These are phyloP conservation scores for Tapirus terrestris DNA, from an alignment of 2,113 vertebrate species.

Conservation along the genomic window DNA sequence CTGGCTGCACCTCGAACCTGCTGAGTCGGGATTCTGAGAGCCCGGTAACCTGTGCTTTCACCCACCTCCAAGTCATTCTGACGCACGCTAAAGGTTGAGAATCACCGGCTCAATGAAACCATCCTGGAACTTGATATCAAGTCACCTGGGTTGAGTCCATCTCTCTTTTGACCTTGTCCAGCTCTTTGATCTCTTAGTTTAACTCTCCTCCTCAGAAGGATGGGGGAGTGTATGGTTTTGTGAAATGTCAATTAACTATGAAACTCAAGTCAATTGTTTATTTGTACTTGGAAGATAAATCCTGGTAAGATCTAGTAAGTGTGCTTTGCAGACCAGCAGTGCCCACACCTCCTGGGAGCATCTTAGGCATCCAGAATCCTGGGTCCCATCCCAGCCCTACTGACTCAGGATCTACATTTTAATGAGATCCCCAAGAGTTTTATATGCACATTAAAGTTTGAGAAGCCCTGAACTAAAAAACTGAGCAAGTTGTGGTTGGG, in stretches of 20 bases:
- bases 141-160: neutral
- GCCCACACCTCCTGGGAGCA: neutral
- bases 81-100: rapidly evolving
- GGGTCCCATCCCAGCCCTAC: neutral
- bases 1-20: neutral
- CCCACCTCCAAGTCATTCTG: neutral
- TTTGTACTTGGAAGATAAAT: neutral
- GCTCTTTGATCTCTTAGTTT: neutral
- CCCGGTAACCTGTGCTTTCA: no score
- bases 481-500: neutral
- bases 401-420: neutral
- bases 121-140: neutral
- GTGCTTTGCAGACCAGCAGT: neutral
- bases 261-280: neutral
- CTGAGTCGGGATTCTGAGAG: neutral
- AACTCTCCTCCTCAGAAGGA: neutral
- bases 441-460: neutral
- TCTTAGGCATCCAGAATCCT: neutral
- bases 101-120: rapidly evolving
- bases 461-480: neutral
- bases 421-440: neutral
- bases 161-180: neutral
- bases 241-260: neutral
- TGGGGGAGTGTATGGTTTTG: neutral
- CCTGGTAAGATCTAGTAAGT: no score